A percentile compares a stretch with the other conserved stretches of the same genome.
phyloP scores from a whole-genome alignment of 1,140 invertebrate species.

The Gryllus bimaculatus region DNA sequence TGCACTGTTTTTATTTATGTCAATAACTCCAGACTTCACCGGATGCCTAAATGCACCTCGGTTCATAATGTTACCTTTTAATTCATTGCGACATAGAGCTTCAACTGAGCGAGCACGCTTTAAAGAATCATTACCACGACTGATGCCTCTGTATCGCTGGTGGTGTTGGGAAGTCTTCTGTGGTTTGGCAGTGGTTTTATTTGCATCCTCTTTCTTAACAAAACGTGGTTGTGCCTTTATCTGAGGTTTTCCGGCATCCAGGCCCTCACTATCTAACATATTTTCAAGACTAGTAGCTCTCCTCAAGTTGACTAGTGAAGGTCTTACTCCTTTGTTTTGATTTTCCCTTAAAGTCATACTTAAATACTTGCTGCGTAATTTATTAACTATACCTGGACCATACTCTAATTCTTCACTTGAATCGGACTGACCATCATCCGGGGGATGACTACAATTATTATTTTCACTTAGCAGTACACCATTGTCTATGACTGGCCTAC shows the following conservation, averaged over 20 bases:
- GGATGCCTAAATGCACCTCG: slow-evolving; percentile 7
- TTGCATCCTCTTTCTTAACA: slow-evolving; percentile 20
- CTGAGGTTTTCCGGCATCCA: slow-evolving; percentile 18
- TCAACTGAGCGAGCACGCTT: slow-evolving; percentile 79
- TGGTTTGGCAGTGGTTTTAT: slow-evolving; percentile 13
- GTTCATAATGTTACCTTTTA: not conserved
- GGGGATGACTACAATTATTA: slow-evolving; percentile 22
- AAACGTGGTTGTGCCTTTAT: slow-evolving; percentile 23
- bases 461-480: slow-evolving; percentile 24
- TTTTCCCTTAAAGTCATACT: slow-evolving; percentile 64
- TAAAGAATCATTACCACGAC: slow-evolving; percentile 48
- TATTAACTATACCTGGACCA: slow-evolving; percentile 84
- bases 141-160: slow-evolving; percentile 23
- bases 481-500: slow-evolving; percentile 21
- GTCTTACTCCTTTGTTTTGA: slow-evolving; percentile 44
- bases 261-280: slow-evolving; percentile 57
- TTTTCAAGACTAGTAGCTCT: slow-evolving; percentile 78
- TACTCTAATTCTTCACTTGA: slow-evolving; percentile 73
- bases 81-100: slow-evolving; percentile 46
- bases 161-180: slow-evolving; percentile 22
- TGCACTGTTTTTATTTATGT: slow-evolving; percentile 11
- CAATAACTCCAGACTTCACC: slow-evolving; percentile 2
- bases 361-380: slow-evolving; percentile 72
- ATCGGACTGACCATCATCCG: slow-evolving; percentile 41
- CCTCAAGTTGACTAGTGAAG: slow-evolving; percentile 52